Conservation (phyloP, 2,888 invertebrate genomes). For the Sphinx pinastri region DNA sequence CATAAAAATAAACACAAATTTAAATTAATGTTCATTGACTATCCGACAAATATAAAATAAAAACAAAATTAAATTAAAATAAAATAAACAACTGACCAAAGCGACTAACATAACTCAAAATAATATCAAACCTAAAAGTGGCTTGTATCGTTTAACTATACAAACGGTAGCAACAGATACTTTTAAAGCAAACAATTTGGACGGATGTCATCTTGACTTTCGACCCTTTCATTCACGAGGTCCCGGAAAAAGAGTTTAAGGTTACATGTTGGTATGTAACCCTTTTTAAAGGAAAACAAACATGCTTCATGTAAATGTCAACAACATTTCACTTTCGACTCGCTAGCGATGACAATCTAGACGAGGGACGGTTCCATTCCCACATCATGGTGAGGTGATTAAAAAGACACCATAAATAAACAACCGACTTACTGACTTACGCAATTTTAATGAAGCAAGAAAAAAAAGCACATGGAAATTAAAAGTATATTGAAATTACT, state of each 20-base stretch:
- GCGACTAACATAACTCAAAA: no score
- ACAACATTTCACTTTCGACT: conserved; percentile 45
- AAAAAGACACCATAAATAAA: not conserved
- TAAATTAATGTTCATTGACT: no score
- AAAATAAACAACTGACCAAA: no score
- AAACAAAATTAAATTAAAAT: no score
- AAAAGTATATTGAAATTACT: no score
- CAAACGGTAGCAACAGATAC: conserved; percentile 33
- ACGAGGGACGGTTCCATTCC: conserved; percentile 19
- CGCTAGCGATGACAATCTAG: conserved; percentile 24
- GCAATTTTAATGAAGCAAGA: no score
- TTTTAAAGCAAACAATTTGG: conserved; percentile 45
- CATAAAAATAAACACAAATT: no score
- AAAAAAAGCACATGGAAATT: no score
- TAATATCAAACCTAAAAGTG: not conserved
- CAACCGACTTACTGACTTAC: no score
- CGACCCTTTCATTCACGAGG: conserved; percentile 45
- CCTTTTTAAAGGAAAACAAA: conserved; percentile 54
- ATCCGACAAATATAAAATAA: no score
- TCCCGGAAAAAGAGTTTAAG: conserved; percentile 54
- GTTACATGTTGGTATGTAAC: conserved; percentile 50
- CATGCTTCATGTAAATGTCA: conserved; percentile 41
- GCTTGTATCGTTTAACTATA: not conserved
- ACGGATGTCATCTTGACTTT: conserved; percentile 59
- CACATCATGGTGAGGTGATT: conserved; percentile 7